phyloP scores from a whole-genome alignment of 2,888 invertebrate genomes.

The Zonitis immaculata region DNA sequence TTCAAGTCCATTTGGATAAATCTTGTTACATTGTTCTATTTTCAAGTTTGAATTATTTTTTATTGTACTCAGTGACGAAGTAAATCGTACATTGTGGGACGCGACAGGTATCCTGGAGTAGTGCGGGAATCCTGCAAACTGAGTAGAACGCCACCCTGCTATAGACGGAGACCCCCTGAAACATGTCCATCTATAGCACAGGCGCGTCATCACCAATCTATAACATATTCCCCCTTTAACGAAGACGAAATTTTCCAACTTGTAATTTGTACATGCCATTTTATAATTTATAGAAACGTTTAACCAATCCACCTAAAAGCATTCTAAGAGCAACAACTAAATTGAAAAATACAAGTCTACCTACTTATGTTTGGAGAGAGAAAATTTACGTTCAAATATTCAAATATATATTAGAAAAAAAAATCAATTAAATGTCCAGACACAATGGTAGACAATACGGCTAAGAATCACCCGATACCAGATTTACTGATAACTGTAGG shows the following conservation, averaged over 20 bases:
- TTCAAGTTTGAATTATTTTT: not conserved
- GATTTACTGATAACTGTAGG: no score
- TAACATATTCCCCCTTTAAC: conserved; percentile 18
- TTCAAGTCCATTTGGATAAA: no score
- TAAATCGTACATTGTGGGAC: conserved; percentile 21
- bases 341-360: no score
- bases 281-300: conserved; percentile 23
- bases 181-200: conserved; percentile 24
- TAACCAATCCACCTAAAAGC: conserved; percentile 9
- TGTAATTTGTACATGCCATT: conserved; percentile 28
- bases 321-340: not conserved
- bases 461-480: no score
- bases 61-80: conserved; percentile 22
- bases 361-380: no score
- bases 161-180: conserved; percentile 32
- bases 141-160: conserved; percentile 35
- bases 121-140: conserved; percentile 32
- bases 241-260: conserved; percentile 25
- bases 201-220: conserved; percentile 33
- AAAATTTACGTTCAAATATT: not conserved
- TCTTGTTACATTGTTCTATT: conserved; percentile 13
- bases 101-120: conserved; percentile 24
- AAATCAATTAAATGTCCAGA: no score
- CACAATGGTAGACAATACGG: no score
- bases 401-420: no score